Percentiles rank a stretch among this genome's conserved stretches.
Evolutionary conservation across 2,113 vertebrate species (phyloP).

Genomic region (Pyrgilauda ruficollis): DNA sequence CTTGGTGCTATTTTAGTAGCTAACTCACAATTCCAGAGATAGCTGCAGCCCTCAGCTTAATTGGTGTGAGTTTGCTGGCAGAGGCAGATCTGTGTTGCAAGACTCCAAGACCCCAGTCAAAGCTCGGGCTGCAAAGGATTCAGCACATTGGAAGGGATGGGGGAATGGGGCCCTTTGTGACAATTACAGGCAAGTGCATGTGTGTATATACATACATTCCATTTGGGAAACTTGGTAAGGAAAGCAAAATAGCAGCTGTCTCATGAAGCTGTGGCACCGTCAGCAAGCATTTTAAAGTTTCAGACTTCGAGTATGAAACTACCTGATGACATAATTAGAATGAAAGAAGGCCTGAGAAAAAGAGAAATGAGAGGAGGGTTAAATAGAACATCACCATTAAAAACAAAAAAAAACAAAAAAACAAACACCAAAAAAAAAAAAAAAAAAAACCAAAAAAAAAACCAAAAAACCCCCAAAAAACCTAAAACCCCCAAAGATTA

Average conservation of each 20-base stretch:
- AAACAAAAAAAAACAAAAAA: neutral
- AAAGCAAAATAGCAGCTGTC: neutral
- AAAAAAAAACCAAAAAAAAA: neutral
- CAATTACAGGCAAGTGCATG: neutral
- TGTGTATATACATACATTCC: neutral
- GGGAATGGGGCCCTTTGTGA: neutral
- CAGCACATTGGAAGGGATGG: neutral
- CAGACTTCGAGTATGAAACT: conserved; percentile 16
- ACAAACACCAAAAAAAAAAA: too few species aligned
- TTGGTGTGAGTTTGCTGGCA: neutral
- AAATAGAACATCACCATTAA: neutral
- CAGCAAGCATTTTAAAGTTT: conserved; percentile 15
- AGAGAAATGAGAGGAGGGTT: conserved; percentile 44
- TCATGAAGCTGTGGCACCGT: neutral
- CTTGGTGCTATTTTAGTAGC: neutral
- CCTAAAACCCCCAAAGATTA: neutral
- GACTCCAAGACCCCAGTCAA: neutral
- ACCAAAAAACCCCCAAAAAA: neutral
- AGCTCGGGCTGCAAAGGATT: neutral
- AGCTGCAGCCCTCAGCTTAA: neutral
- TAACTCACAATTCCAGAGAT: neutral
- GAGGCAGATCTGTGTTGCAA: neutral
- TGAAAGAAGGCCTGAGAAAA: conserved; percentile 37
- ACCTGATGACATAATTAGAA: neutral
- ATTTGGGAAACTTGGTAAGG: neutral